Percentiles rank a stretch among this genome's conserved stretches.
These are phyloP conservation scores for Priapulus caudatus DNA, from an alignment of 2,888 invertebrate species.

Conservation along the genomic window DNA sequence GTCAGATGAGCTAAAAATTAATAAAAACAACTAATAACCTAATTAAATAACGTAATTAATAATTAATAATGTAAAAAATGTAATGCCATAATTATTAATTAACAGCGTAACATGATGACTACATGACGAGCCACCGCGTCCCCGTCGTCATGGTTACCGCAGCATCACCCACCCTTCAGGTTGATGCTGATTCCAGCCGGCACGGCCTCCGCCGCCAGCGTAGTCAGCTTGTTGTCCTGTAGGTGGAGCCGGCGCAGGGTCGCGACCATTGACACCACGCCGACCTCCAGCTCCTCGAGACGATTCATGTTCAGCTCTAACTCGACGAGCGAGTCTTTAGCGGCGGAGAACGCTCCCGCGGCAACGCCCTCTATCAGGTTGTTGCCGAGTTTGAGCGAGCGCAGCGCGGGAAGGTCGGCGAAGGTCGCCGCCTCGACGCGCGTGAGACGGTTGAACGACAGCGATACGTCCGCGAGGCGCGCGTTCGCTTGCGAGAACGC, in stretches of 20 bases:
- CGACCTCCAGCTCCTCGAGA: constrained; percentile 56
- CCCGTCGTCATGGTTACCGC: too few species aligned
- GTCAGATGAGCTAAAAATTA: too few species aligned
- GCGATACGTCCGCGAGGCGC: constrained; percentile 60
- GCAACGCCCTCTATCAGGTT: constrained; percentile 57
- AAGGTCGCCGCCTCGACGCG: constrained; percentile 57
- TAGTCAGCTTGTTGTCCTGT: constrained; percentile 23
- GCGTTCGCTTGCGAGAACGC: constrained; percentile 58
- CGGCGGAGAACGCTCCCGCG: constrained; percentile 58
- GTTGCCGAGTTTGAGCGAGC: constrained; percentile 62
- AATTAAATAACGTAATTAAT: too few species aligned
- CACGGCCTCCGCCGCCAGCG: too few species aligned
- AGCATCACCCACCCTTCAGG: too few species aligned
- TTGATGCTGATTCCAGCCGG: too few species aligned
- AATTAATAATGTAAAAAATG: too few species aligned
- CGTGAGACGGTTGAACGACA: constrained; percentile 67
- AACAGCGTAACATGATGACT: background rate
- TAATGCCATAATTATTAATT: too few species aligned
- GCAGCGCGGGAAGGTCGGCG: constrained; percentile 55
- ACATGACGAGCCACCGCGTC: too few species aligned
- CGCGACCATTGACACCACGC: constrained; percentile 61
- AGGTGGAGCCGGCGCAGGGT: constrained; percentile 60
- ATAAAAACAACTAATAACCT: too few species aligned
- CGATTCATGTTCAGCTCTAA: constrained; percentile 71
- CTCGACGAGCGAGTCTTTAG: constrained; percentile 63